A percentile compares a stretch with the other conserved stretches of the same genome.
These are phyloP conservation scores for Leptopilina syphax DNA, from an alignment of 2,888 invertebrate genomes.

Conservation along the genomic window DNA sequence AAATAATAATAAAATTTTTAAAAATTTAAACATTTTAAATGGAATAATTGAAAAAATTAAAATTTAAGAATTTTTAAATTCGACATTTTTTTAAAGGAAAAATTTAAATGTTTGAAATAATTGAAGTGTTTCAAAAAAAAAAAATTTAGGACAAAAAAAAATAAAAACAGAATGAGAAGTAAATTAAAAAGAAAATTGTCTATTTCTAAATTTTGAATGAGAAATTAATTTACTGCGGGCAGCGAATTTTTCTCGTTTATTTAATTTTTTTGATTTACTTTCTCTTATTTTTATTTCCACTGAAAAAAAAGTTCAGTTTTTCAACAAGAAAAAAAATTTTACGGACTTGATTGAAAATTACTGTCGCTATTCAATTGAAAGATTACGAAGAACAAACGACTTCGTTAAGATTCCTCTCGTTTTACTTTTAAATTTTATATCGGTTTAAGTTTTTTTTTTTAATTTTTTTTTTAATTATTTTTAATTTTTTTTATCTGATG, in stretches of 20 bases:
- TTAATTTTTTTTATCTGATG: conserved; percentile 45
- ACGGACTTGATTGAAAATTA: not conserved
- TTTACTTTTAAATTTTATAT: conserved; percentile 47
- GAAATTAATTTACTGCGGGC: conserved; percentile 25
- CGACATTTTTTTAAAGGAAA: no score
- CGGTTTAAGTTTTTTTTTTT: conserved; percentile 31
- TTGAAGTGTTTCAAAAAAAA: no score
- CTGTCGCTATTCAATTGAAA: not conserved
- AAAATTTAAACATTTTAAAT: no score
- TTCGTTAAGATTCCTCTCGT: conserved; percentile 23
- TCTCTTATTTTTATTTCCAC: not conserved
- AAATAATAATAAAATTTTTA: not conserved
- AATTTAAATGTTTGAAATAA: no score
- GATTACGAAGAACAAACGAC: conserved; percentile 6
- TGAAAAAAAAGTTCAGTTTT: not conserved
- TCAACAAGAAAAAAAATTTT: not conserved
- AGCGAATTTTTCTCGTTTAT: conserved; percentile 3
- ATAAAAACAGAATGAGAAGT: not conserved
- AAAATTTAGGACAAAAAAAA: not conserved
- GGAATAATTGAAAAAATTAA: no score
- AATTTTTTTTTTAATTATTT: conserved; percentile 44
- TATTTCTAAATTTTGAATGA: not conserved
- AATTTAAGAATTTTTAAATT: no score
- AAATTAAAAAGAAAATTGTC: not conserved
- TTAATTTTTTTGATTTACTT: not conserved